Percentiles rank a stretch among this genome's conserved stretches.
phyloP scores from a whole-genome alignment of 2,113 vertebrate species.

The Prolemur simus region DNA sequence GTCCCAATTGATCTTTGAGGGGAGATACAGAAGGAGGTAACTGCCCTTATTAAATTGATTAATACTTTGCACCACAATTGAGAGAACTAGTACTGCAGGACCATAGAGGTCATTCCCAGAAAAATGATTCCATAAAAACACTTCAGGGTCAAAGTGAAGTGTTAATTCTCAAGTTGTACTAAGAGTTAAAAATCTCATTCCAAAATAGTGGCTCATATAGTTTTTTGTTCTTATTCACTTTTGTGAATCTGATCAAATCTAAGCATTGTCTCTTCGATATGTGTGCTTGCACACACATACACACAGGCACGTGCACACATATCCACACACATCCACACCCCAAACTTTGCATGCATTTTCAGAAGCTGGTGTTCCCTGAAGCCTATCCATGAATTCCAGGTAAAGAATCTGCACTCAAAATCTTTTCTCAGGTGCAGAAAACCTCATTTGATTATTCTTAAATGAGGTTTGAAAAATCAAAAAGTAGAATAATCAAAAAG shows the following conservation, averaged over 20 bases:
- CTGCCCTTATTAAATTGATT: not conserved
- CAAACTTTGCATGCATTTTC: not conserved
- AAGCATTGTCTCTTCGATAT: not conserved
- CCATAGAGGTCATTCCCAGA: not conserved
- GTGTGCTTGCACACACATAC: accelerated
- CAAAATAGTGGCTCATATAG: not conserved
- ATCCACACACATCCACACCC: not conserved
- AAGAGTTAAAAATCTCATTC: not conserved
- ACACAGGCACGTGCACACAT: no score
- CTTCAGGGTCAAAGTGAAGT: slow-evolving; percentile 10
- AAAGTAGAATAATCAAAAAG: no score
- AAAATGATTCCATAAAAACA: not conserved
- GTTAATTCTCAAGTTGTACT: not conserved
- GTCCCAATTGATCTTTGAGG: not conserved
- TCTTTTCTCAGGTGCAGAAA: slow-evolving; percentile 11
- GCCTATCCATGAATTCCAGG: not conserved
- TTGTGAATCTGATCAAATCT: not conserved
- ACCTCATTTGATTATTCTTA: slow-evolving; percentile 7
- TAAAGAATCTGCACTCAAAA: slow-evolving; percentile 21
- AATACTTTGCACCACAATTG: not conserved
- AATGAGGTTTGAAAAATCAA: no score
- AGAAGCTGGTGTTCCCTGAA: not conserved
- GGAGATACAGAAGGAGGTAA: not conserved
- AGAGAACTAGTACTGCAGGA: not conserved
- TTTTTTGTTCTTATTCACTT: not conserved